phyloP scores from a whole-genome alignment of 2,113 vertebrate species.

The Camelus dromedarius region DNA sequence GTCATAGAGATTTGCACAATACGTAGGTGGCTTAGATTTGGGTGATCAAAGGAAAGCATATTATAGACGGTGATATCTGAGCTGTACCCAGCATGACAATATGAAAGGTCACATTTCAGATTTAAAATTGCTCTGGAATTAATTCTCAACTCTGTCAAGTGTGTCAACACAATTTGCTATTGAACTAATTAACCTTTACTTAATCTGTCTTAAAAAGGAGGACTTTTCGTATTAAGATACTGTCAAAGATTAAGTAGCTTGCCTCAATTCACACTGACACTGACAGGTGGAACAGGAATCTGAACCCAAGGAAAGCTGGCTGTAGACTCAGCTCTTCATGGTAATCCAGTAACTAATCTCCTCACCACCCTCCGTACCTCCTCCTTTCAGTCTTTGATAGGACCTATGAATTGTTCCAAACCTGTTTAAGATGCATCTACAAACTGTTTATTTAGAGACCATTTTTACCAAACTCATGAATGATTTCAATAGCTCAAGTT shows the following conservation, averaged over 20 bases:
- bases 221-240: neutral
- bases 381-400: neutral
- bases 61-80: neutral
- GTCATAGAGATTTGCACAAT: neutral
- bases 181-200: neutral
- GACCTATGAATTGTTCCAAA: neutral
- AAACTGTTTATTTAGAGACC: neutral
- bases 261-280: neutral
- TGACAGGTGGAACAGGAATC: neutral
- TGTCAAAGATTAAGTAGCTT: neutral
- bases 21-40: neutral
- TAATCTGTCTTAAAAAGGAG: neutral
- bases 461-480: neutral
- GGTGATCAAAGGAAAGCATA: neutral
- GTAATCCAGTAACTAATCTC: neutral
- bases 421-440: neutral
- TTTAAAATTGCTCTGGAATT: slow-evolving; percentile 6
- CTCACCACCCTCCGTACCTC: neutral
- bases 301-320: neutral
- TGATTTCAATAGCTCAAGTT: neutral
- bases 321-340: neutral
- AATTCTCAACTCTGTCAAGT: slow-evolving; percentile 1
- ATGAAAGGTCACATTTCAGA: slow-evolving; percentile 16
- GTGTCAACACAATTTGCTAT: slow-evolving; percentile 5
- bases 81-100: neutral